Conservation (phyloP, 2,113 vertebrate genomes). For the Paraplagusia blochii region DNA sequence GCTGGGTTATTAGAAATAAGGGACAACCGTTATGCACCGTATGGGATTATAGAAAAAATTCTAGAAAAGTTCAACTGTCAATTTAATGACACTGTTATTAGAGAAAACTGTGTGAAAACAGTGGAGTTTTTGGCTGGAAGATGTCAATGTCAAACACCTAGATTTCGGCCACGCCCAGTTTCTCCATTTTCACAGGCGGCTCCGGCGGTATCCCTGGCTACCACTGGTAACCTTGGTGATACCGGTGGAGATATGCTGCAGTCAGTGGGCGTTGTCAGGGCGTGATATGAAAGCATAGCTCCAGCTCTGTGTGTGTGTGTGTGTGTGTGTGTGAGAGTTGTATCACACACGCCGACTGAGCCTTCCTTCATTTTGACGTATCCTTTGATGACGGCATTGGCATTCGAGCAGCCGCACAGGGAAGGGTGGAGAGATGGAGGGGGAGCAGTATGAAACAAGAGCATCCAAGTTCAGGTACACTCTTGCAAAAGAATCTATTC, state of each 20-base stretch:
- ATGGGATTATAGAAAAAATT: too few relatives aligned
- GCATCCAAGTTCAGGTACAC: conserved; percentile 52
- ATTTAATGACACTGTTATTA: too few relatives aligned
- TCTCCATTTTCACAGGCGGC: conserved; percentile 56
- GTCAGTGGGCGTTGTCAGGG: conserved; percentile 72
- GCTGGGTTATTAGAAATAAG: not conserved
- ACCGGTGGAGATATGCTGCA: conserved; percentile 71
- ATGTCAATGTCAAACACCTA: conserved; percentile 28
- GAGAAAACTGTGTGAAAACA: too few relatives aligned
- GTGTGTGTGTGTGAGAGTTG: conserved; percentile 31
- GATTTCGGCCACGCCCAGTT: conserved; percentile 60
- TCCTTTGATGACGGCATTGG: conserved; percentile 72
- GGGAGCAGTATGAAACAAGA: conserved; percentile 55
- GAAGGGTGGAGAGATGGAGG: conserved; percentile 18
- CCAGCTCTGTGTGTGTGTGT: conserved; percentile 28
- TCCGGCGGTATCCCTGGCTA: conserved; percentile 67
- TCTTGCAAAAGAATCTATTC: conserved; percentile 44
- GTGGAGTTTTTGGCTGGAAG: conserved; percentile 8
- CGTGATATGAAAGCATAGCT: conserved; percentile 73
- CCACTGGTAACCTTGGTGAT: conserved; percentile 75
- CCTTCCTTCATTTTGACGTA: conserved; percentile 64
- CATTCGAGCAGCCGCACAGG: conserved; percentile 53
- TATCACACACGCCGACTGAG: conserved; percentile 49
- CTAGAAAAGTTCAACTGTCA: too few relatives aligned
- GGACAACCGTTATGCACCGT: too few relatives aligned